Conservation (phyloP, 2,888 invertebrate species). For the Euplexia lucipara region DNA sequence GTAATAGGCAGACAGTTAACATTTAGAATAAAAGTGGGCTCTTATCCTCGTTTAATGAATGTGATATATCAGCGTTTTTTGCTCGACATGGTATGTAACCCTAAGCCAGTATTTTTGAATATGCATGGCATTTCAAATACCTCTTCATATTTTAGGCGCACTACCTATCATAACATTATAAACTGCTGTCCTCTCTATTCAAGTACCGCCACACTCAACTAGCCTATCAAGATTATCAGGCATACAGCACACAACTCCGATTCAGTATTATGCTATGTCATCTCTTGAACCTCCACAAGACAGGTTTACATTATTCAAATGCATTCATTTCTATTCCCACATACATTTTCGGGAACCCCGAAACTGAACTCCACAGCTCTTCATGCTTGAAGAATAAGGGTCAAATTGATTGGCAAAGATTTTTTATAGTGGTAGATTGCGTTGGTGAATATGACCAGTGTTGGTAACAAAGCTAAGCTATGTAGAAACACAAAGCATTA, state of each 20-base stretch:
- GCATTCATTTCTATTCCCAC: constrained; percentile 77
- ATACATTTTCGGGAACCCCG: constrained; percentile 58
- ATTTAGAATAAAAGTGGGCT: too few species aligned
- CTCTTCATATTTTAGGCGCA: not conserved
- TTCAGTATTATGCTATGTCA: constrained; percentile 88
- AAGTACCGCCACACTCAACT: constrained; percentile 58
- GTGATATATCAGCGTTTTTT: too few species aligned
- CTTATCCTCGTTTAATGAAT: too few species aligned
- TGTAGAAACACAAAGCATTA: constrained; percentile 81
- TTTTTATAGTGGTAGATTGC: constrained; percentile 42
- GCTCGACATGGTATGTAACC: too few species aligned
- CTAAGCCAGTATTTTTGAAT: too few species aligned
- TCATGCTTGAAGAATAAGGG: constrained; percentile 51
- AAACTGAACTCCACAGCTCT: constrained; percentile 47
- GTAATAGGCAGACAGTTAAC: too few species aligned
- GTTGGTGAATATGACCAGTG: constrained; percentile 73
- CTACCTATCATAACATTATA: not conserved
- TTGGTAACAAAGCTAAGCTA: constrained; percentile 79
- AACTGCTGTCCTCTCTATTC: constrained; percentile 14
- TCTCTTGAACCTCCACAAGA: constrained; percentile 82
- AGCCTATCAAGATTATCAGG: constrained; percentile 68
- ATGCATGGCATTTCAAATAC: not conserved
- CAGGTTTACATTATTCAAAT: constrained; percentile 89
- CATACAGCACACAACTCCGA: constrained; percentile 76
- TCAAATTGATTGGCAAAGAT: constrained; percentile 51